A percentile compares a stretch with the other conserved stretches of the same genome.
These are phyloP conservation scores for Euleptes europaea DNA, from an alignment of 2,113 vertebrate species.

Conservation along the genomic window DNA sequence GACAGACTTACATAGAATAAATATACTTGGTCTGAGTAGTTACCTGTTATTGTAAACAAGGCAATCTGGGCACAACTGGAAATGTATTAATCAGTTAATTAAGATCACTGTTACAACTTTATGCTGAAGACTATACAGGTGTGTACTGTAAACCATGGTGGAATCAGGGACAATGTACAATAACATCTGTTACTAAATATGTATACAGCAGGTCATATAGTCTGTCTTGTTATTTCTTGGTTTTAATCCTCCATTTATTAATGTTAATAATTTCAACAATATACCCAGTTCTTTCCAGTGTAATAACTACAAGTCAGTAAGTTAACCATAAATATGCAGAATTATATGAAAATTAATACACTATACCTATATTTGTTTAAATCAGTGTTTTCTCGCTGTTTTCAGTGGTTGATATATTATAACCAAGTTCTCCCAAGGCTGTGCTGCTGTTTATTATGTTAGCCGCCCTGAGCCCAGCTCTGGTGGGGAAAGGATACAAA, in stretches of 20 bases:
- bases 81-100: background rate
- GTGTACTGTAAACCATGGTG: background rate
- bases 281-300: background rate
- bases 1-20: background rate
- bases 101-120: background rate
- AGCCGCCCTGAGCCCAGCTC: too few relatives aligned
- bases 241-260: background rate
- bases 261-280: background rate
- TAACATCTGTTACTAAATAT: background rate
- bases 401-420: background rate
- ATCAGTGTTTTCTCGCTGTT: background rate
- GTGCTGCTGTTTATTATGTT: too few relatives aligned
- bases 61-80: background rate
- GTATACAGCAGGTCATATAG: rapidly evolving
- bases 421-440: background rate
- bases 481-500: too few relatives aligned
- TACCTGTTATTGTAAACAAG: background rate
- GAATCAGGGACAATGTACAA: background rate
- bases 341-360: background rate
- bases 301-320: background rate
- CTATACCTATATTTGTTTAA: background rate
- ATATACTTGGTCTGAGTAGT: background rate
- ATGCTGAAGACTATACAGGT: background rate
- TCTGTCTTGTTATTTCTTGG: background rate
- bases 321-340: background rate